phyloP scores from a whole-genome alignment of 2,113 vertebrate genomes.

The Antigone vipio region DNA sequence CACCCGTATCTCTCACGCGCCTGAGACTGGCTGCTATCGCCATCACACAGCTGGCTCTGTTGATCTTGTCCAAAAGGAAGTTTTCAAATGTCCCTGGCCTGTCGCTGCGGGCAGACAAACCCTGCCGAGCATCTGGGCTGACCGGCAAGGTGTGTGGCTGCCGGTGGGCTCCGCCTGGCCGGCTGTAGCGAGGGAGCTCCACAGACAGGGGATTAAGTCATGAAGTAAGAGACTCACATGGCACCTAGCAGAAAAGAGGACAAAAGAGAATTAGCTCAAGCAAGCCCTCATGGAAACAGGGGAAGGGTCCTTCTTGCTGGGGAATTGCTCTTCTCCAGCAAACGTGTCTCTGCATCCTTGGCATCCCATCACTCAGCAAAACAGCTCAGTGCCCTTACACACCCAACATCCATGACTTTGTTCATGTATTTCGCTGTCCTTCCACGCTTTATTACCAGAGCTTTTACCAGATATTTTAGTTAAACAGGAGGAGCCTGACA shows the following conservation, averaged over 20 bases:
- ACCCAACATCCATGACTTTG: not conserved
- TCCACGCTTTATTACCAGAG: not conserved
- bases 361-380: not conserved
- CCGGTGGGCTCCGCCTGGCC: not conserved
- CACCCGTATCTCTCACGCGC: rapidly evolving
- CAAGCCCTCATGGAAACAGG: not conserved
- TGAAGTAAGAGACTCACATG: rapidly evolving
- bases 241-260: not conserved
- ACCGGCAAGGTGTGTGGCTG: not conserved
- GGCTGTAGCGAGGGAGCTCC: rapidly evolving
- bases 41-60: not conserved
- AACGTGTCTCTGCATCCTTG: not conserved
- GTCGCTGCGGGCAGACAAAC: not conserved
- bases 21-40: not conserved
- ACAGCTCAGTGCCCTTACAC: not conserved
- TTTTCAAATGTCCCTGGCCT: not conserved
- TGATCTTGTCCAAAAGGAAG: not conserved
- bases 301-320: not conserved
- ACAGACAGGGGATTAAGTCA: not conserved
- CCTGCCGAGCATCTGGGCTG: not conserved
- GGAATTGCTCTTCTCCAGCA: not conserved
- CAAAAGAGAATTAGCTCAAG: not conserved
- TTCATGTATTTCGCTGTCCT: not conserved
- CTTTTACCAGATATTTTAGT: not conserved
- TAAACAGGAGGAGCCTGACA: not conserved